A percentile compares a stretch with the other conserved stretches of the same genome.
phyloP scores from a whole-genome alignment of 2,888 invertebrate species.

The Chydorus sphaericus region DNA sequence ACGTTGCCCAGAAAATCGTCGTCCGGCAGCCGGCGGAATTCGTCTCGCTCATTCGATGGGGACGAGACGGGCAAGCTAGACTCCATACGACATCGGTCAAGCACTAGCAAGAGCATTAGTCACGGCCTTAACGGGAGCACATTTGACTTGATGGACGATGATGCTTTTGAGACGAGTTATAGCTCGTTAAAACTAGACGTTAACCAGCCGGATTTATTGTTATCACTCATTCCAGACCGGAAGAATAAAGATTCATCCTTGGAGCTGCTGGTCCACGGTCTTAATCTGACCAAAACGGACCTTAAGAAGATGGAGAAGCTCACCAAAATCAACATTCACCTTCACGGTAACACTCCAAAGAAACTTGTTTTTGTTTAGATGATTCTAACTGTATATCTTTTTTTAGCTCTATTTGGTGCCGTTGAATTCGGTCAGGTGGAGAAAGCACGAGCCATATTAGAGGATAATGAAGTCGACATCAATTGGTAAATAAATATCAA shows the following conservation, averaged over 20 bases:
- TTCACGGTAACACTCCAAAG: slow-evolving; percentile 44
- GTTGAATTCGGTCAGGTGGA: slow-evolving; percentile 91
- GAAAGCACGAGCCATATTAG: slow-evolving; percentile 76
- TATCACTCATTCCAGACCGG: slow-evolving; percentile 22
- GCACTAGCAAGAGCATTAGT: too few relatives aligned
- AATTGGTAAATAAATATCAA: slow-evolving; percentile 52
- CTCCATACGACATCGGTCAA: too few relatives aligned
- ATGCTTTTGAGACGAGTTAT: too few relatives aligned
- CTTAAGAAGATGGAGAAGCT: slow-evolving; percentile 52
- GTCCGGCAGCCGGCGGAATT: slow-evolving; percentile 18
- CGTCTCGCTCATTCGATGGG: slow-evolving; percentile 21
- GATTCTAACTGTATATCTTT: slow-evolving; percentile 14
- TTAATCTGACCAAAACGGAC: slow-evolving; percentile 26
- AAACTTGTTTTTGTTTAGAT: slow-evolving; percentile 31
- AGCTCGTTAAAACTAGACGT: too few relatives aligned
- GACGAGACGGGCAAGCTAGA: too few relatives aligned
- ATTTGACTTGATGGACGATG: too few relatives aligned
- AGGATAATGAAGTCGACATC: slow-evolving; percentile 81
- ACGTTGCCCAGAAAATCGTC: too few relatives aligned
- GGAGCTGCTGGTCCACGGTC: slow-evolving; percentile 25
- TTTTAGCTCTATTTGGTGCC: slow-evolving; percentile 76
- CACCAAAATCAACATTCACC: slow-evolving; percentile 64
- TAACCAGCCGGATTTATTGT: slow-evolving; percentile 19
- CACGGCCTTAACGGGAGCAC: too few relatives aligned
- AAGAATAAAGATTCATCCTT: slow-evolving; percentile 23